Base-by-base conservation (phyloP, 2,888 invertebrate species). In the Synergus japonicus region DNA sequence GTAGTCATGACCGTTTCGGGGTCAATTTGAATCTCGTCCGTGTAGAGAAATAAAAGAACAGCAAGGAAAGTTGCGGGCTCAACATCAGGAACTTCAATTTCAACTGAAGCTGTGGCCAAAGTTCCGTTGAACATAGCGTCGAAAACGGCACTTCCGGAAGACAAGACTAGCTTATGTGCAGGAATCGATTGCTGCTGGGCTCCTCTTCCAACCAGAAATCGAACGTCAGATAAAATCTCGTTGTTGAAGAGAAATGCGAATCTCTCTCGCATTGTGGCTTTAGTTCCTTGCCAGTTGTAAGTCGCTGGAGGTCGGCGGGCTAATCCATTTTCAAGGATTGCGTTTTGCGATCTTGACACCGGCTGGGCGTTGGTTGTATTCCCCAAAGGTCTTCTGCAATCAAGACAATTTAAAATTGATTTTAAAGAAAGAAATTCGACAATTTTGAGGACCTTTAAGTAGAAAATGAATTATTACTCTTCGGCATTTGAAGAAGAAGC, bases 1-100 rank as follows among this genome's bases (percentile, higher is more conserved):
- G 97, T 97, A 1, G 96, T 96, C 97, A 97, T 97, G 2, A 97
- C 97, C 88, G 96, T 96, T 89, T 97, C 97, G 0, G 97, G 96
- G 10, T 96, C 96, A 86, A 97, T 96, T 81, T 95, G 94, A 13
- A 97, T 96, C 90, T 97, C 96, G 92, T 97, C 97, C 0, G 97
- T 96, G 89, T 97, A 97, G 78, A 95, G 92, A 91, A 95, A 95
- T 90, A 94, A 94, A 63, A 97, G 93, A 77, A 97, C 93, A 82
- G 96, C 95, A 65, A 96, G 91, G 90, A 97, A 97, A 0, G 97
- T 96, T 9, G 95, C 95, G 0, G 97, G 96, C 88, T 97, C 97
- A 0, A 97, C 96, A 91, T 97, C 97, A 0, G 97, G 96, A 76
- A 97, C 93, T 89, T 96, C 96, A 76, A 97, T 95, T 86, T 96